phyloP scores from a whole-genome alignment of 2,113 vertebrate genomes.

The Lepus europaeus region DNA sequence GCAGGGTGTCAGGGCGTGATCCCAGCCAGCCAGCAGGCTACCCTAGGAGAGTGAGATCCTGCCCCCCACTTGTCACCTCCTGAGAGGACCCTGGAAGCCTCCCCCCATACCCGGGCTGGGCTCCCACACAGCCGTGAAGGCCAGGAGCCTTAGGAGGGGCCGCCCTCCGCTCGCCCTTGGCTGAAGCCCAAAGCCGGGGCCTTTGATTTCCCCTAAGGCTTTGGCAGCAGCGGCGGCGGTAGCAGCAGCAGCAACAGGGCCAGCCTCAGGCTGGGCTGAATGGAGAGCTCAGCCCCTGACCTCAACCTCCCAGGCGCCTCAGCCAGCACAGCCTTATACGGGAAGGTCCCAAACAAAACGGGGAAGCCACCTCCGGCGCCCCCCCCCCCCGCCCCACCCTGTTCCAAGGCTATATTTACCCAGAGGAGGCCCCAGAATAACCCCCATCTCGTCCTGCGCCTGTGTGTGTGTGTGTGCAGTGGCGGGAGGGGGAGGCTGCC shows the following conservation, averaged over 20 bases:
- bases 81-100: neutral
- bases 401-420: conserved; percentile 75
- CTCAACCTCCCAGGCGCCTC: conserved; percentile 72
- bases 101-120: neutral
- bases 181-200: conserved; percentile 23
- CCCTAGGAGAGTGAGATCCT: neutral
- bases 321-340: conserved; percentile 73
- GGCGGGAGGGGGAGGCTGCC: neutral
- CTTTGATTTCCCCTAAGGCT: conserved; percentile 75
- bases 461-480: neutral
- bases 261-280: conserved; percentile 59
- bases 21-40: neutral
- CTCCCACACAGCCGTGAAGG: neutral
- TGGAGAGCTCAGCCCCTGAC: conserved; percentile 73
- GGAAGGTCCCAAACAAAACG: conserved; percentile 77
- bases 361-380: conserved; percentile 77
- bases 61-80: rapidly evolving
- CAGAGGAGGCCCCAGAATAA: conserved; percentile 75
- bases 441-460: conserved; percentile 59
- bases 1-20: neutral
- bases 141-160: conserved; percentile 30
- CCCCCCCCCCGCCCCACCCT: neutral
- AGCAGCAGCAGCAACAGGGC: neutral
- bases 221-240: neutral
- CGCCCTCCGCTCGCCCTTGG: conserved; percentile 19